Base-by-base conservation (phyloP, 2,113 vertebrate species). In the Ursus arctos region DNA sequence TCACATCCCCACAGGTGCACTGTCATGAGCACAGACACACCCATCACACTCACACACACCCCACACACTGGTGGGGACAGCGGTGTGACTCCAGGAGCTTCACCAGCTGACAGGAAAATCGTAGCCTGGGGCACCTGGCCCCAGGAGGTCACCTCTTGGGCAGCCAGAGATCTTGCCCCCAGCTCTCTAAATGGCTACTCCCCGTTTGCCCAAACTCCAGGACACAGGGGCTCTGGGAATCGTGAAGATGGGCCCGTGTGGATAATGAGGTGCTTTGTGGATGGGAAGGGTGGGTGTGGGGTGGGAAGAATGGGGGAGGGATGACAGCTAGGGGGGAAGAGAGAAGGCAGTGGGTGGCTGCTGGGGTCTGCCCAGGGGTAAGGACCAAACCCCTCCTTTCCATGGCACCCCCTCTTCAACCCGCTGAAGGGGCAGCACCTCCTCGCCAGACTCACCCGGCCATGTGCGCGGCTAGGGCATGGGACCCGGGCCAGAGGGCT, bases 381-480 rank as follows among this genome's bases (percentile, higher is more conserved):
- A 88, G 49, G 81, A 26, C 65, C 28, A 33, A 51, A n/a, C 2
- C 4, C 13, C 14, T 74, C 55, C 26, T 43, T 40, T 82, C 40
- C 15, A 16, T 0, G 2, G 31, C 4, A 3, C 13, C 33, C 77
- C 57, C 81, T 77, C 67, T 15, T 49, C 74, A 53, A 33, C 74
- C 28, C 2, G 72, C 24, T 40, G 12, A 28, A 67, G 40, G 40
- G 69, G 11, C 28, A 53, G 33, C 1, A 7, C 55, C 63, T 85
- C 57, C 36, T 9, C 0, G 10, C 26, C 47, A 4, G 22, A 28
- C 36, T 51, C 65, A n/a, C 3, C 12, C 2, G 22, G 63, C 33
- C 26, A 0, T 4, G 16, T 0, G 1, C 55, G 8, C 13, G 1
- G 47, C 1, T 2, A 43, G 33, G 61, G 76, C 0, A 0, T 28